These are phyloP conservation scores for Oncopeltus fasciatus DNA, from an alignment of 1,140 invertebrate genomes.

Conservation along the genomic window DNA sequence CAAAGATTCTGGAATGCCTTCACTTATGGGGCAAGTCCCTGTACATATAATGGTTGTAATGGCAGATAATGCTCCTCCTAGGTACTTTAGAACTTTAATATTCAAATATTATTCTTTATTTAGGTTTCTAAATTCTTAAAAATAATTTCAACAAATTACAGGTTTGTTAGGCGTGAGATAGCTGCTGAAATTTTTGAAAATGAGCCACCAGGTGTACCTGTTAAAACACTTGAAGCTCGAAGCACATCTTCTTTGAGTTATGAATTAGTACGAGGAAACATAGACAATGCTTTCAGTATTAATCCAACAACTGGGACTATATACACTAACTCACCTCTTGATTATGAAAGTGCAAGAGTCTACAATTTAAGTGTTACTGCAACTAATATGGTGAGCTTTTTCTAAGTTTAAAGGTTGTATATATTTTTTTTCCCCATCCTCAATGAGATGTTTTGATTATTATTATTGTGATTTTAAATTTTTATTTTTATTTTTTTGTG, in stretches of 20 bases:
- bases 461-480: no score
- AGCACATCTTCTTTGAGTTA: constrained; percentile 67
- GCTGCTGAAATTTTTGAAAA: constrained; percentile 75
- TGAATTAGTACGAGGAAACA: constrained; percentile 65
- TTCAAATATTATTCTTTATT: constrained; percentile 2
- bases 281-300: constrained; percentile 57
- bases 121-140: no score
- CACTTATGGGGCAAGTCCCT: constrained; percentile 57
- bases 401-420: no score
- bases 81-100: constrained; percentile 29
- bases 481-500: constrained; percentile 11
- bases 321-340: constrained; percentile 52
- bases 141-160: constrained; percentile 20
- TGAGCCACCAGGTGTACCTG: constrained; percentile 55
- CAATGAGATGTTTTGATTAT: no score
- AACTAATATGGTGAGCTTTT: constrained; percentile 49
- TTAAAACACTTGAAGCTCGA: constrained; percentile 59
- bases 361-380: constrained; percentile 75
- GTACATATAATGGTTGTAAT: constrained; percentile 77
- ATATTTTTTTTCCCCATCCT: no score
- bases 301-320: constrained; percentile 75
- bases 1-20: constrained; percentile 59
- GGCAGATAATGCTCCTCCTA: constrained; percentile 76
- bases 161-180: constrained; percentile 47
- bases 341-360: constrained; percentile 59